Conservation (phyloP, 2,113 vertebrate species). For the Proterorhinus semilunaris region DNA sequence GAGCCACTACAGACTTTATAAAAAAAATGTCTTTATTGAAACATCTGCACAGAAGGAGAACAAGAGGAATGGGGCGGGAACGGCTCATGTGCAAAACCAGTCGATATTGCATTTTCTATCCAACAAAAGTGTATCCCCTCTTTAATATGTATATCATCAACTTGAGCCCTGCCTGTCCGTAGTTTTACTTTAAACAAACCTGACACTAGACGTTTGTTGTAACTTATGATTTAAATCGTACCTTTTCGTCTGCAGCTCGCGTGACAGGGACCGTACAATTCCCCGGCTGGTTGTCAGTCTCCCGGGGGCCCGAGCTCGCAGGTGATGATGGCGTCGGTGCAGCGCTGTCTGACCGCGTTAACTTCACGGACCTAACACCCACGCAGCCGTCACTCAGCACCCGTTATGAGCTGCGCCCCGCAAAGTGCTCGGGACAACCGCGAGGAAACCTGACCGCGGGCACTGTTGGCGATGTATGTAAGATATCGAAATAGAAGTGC, state of each 20-base stretch:
- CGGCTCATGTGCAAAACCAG: no score
- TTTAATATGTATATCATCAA: no score
- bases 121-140: no score
- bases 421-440: slow-evolving; percentile 5
- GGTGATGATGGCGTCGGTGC: background rate
- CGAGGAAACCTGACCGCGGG: background rate
- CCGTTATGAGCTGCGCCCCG: background rate
- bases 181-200: no score
- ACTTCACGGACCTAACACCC: slow-evolving; percentile 3
- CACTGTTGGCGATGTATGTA: background rate
- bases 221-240: background rate
- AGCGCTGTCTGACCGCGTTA: slow-evolving; percentile 1
- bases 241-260: background rate
- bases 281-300: background rate
- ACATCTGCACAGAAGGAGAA: no score
- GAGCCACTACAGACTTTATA: no score
- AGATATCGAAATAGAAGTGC: no score
- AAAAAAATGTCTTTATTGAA: no score
- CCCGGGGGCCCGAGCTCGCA: background rate
- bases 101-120: no score
- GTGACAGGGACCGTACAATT: background rate
- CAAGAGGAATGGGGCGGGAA: no score
- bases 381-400: slow-evolving; percentile 2
- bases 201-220: no score
- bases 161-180: no score